Evolutionary conservation across 2,797 vertebrate species (phyloP).

Genomic region (Galago senegalensis): DNA sequence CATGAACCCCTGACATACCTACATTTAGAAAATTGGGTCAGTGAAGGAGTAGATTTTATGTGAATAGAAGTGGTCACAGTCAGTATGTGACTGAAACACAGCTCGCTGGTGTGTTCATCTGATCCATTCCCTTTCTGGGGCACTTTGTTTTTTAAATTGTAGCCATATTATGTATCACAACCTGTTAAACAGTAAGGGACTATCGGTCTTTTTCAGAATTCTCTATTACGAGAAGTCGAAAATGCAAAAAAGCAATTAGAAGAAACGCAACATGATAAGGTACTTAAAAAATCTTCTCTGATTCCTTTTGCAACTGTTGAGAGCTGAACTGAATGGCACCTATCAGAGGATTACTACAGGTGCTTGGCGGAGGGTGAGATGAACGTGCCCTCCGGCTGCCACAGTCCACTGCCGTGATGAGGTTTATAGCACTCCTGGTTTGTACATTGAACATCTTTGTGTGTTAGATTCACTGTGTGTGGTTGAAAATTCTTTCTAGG

Average conservation of each 20-base stretch:
- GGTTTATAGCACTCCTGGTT: fast-evolving
- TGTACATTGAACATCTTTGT: fast-evolving
- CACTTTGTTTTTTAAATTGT: fast-evolving
- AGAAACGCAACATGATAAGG: constrained; percentile 98
- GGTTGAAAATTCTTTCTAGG: not conserved
- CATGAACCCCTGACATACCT: not conserved
- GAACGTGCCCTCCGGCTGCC: fast-evolving
- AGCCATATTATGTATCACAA: fast-evolving
- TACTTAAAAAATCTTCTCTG: constrained; percentile 77
- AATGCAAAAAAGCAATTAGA: constrained; percentile 96
- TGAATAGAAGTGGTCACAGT: fast-evolving
- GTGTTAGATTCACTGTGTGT: fast-evolving
- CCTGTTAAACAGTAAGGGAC: not conserved
- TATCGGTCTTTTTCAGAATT: constrained; percentile 90
- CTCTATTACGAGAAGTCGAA: constrained; percentile 96
- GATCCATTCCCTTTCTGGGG: fast-evolving
- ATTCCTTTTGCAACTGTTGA: fast-evolving
- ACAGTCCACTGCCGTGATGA: fast-evolving
- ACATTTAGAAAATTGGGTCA: fast-evolving
- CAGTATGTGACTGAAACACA: fast-evolving
- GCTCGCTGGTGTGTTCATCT: fast-evolving
- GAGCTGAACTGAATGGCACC: fast-evolving
- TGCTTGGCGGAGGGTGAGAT: too few species aligned
- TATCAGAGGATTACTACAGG: fast-evolving
- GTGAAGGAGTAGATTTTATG: not conserved